Base-by-base conservation (phyloP, 2,113 vertebrate species). In the Salvelinus sp. region DNA sequence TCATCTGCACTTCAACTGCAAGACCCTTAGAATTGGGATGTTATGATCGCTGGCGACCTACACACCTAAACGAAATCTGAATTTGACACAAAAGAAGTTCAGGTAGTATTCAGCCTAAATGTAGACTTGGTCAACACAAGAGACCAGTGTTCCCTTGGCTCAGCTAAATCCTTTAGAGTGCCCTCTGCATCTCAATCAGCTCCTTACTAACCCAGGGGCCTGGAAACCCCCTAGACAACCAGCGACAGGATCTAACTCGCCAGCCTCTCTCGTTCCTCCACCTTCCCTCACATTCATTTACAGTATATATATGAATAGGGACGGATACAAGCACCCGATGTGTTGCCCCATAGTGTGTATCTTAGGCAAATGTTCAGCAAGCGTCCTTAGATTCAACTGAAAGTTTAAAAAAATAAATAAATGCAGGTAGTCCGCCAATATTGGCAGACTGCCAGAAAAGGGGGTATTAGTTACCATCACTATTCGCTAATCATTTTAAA, bases 111-210 rank as follows among this genome's bases (percentile, higher is more conserved):
- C 69, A 70, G 78, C 83, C 79, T 81, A 77, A 54, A 4, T 54
- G 50, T 54, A 14, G 50, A 86, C 83, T 86, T 83, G 64, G 85
- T 65, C 28, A 76, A 79, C 69, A 87, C 75, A 91, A 87, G 85
- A 81, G 85, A 85, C 82, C 79, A 92, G 87, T 88, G 87, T 91
- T 89, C 87, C 57, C 76, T 85, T 85, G 76, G 88, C 79, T 80
- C 82, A 76, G 87, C 16, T 72, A 89, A 88, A 83, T 85, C 81
- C 66, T 69, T 54, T 3, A 1, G 0, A 78, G 64, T n/a, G 57
- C 69, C 83, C 81, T 82, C 60, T 86, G 92, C 88, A 92, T 93
- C 88, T 91, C 77, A 93, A 93, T 92, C 75, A 87, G 87, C 78
- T 87, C 71, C 75, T 68, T 75, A 75, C 82, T 69, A 76, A 77